phyloP scores from a whole-genome alignment of 2,888 invertebrate species.

The Drosophila peninsularis region DNA sequence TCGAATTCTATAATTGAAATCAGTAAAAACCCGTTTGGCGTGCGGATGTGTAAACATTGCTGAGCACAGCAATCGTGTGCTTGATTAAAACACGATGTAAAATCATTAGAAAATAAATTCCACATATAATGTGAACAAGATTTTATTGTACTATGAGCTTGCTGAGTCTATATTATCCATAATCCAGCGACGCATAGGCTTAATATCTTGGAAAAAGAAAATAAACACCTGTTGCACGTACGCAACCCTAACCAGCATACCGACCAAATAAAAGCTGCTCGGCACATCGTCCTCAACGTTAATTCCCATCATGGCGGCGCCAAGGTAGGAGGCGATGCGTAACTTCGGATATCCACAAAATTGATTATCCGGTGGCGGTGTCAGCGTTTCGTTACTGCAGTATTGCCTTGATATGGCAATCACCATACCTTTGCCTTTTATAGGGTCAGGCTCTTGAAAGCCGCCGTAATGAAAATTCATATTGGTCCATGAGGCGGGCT shows the following conservation, averaged over 20 bases:
- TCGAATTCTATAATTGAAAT: constrained; percentile 21
- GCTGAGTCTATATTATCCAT: constrained; percentile 19
- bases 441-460: constrained; percentile 19
- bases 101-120: constrained; percentile 4
- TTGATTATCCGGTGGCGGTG: constrained; percentile 41
- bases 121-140: constrained; percentile 6
- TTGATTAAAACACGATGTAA: constrained; percentile 7
- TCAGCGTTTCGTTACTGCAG: constrained; percentile 25
- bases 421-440: constrained; percentile 47
- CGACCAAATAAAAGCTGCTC: constrained; percentile 52
- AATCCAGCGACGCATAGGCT: constrained; percentile 48
- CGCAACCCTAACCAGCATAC: constrained; percentile 27
- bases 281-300: constrained; percentile 49
- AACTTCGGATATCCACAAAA: constrained; percentile 52
- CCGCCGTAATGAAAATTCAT: constrained; percentile 55
- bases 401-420: constrained; percentile 32
- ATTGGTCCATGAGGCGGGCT: constrained; percentile 42
- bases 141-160: not conserved
- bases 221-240: constrained; percentile 11
- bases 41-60: not conserved
- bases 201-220: constrained; percentile 46
- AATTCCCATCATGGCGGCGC: constrained; percentile 44
- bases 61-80: constrained; percentile 11
- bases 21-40: constrained; percentile 51
- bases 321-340: constrained; percentile 40